These are phyloP conservation scores for Lithophane semibrunnea DNA, from an alignment of 2,888 invertebrate genomes.

Conservation along the genomic window DNA sequence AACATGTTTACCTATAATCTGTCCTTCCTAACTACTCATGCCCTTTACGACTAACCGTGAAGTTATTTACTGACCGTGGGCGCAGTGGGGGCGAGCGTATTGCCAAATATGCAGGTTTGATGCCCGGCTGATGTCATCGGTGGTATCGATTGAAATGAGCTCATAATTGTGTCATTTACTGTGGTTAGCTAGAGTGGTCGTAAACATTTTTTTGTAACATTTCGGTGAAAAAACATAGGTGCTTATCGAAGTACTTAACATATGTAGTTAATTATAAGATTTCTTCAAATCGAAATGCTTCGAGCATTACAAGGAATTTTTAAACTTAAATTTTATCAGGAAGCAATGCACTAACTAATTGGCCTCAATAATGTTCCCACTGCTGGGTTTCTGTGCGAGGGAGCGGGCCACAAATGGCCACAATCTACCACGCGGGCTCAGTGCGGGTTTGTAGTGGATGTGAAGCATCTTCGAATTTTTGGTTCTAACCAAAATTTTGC, in stretches of 20 bases:
- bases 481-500: neutral
- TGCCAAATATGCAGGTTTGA: slow-evolving; percentile 75
- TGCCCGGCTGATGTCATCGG: slow-evolving; percentile 73
- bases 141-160: slow-evolving; percentile 64
- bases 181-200: neutral
- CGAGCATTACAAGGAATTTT: neutral
- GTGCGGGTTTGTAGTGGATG: neutral
- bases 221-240: neutral
- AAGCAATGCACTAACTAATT: neutral
- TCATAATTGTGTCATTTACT: slow-evolving; percentile 61
- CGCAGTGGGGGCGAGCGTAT: slow-evolving; percentile 68
- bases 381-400: too few relatives aligned
- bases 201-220: neutral
- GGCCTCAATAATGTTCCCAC: neutral
- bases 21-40: slow-evolving; percentile 60
- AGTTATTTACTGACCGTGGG: slow-evolving; percentile 64
- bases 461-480: neutral
- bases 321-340: neutral
- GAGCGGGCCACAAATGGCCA: too few relatives aligned
- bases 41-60: slow-evolving; percentile 63
- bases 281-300: neutral
- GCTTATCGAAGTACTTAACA: neutral
- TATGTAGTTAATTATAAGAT: neutral
- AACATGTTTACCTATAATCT: slow-evolving; percentile 43
- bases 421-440: neutral